Base-by-base conservation (phyloP, 2,888 invertebrate genomes). In the Homarus gammarus region DNA sequence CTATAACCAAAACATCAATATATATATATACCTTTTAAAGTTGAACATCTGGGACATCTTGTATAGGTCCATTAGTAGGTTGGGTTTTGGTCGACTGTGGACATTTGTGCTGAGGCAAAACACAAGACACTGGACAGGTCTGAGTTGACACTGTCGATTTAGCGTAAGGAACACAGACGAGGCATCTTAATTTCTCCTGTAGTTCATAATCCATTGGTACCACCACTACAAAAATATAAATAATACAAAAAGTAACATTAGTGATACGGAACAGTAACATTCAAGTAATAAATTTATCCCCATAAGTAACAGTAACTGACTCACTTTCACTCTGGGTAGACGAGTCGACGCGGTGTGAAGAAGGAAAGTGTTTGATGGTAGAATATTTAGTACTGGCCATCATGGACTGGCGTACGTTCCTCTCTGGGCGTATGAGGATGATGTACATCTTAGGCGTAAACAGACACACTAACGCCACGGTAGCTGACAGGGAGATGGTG, bases 361-460 rank as follows among this genome's bases (percentile, higher is more conserved):
- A 84, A 5, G 84, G 27, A 36, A 72, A 81, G 33, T 38, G 81
- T 22, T 33, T 49, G 68, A 90, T 73, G 72, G 90, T 84, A 44
- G 85, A 86, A 83, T 92, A 91, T 79, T 92, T 92, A 70, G 87
- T 49, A 12, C 85, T 83, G 31, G 87, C 81, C 93, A 94, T 93
- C 93, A 94, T 93, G 81, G 94, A 93, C 92, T 97, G 97, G 0
- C 98, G 95, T 18, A 98, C 96, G 94, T 98, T 98, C 61, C 97
- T 95, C 94, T 98, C 98, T n/a, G 98, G 98, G 92, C 97, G 96
- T 90, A 98, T 95, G 92, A 98, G 94, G 93, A 98, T 98, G 93
- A 98, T 98, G 94, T 98, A 98, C 72, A 98, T 94, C 96, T 99
- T 99, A 15, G 99, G 98, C 72, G 97, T 96, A 94, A 99, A 99